A percentile compares a stretch with the other conserved stretches of the same genome.
Conservation (phyloP, 2,888 invertebrate genomes). For the Pinctada fucata region DNA sequence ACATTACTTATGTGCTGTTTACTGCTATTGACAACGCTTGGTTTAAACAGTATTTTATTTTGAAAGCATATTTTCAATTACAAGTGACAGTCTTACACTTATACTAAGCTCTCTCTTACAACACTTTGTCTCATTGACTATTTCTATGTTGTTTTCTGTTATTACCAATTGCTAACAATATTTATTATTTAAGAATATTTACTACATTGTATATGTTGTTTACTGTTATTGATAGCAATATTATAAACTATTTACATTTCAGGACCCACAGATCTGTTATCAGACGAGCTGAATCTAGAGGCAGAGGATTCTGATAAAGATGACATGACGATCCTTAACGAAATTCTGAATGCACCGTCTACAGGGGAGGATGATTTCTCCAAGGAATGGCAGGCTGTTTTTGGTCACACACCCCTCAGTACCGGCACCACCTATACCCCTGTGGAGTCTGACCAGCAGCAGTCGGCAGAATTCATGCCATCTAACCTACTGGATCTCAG, state of each 20-base stretch:
- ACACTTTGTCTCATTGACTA: too few relatives aligned
- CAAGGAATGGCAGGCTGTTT: slow-evolving; percentile 75
- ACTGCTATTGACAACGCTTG: too few relatives aligned
- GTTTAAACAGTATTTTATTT: too few relatives aligned
- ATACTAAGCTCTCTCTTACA: too few relatives aligned
- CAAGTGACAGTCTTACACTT: too few relatives aligned
- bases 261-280: slow-evolving; percentile 73
- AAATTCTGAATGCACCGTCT: slow-evolving; percentile 76
- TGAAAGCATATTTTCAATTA: too few relatives aligned
- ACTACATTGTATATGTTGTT: too few relatives aligned
- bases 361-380: slow-evolving; percentile 74
- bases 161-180: too few relatives aligned
- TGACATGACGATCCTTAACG: slow-evolving; percentile 77
- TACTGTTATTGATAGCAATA: too few relatives aligned
- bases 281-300: slow-evolving; percentile 71
- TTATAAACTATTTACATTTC: not conserved
- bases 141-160: too few relatives aligned
- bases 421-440: slow-evolving; percentile 53
- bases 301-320: slow-evolving; percentile 75
- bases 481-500: slow-evolving; percentile 75
- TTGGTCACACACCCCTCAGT: slow-evolving; percentile 63
- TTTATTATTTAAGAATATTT: too few relatives aligned
- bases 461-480: slow-evolving; percentile 75
- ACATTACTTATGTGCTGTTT: too few relatives aligned
- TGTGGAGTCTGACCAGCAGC: slow-evolving; percentile 63